Percentiles rank a stretch among this genome's conserved stretches.
Conservation (phyloP, 2,888 invertebrate genomes). For the Odontomyia ornata region DNA sequence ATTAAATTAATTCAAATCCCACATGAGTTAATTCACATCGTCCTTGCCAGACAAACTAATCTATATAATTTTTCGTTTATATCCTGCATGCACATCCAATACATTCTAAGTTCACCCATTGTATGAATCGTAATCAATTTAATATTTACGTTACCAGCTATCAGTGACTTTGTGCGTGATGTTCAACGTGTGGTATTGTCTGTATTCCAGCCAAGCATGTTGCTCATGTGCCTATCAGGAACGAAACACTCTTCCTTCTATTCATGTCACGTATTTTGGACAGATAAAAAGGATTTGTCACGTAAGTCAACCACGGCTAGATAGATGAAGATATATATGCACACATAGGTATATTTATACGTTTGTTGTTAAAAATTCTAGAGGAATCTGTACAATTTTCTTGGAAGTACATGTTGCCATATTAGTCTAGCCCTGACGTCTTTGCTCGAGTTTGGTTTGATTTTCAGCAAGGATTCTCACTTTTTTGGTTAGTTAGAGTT, state of each 20-base stretch:
- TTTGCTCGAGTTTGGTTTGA: too few relatives aligned
- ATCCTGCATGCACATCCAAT: neutral
- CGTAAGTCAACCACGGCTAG: conserved; percentile 28
- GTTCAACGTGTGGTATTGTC: neutral
- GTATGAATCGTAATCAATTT: conserved; percentile 8
- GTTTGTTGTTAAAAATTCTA: too few relatives aligned
- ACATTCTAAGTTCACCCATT: neutral
- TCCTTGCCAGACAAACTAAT: too few relatives aligned
- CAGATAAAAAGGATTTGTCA: conserved; percentile 43
- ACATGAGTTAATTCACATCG: too few relatives aligned
- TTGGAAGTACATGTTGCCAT: too few relatives aligned
- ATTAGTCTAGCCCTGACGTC: too few relatives aligned
- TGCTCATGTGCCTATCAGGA: neutral
- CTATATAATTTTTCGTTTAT: neutral
- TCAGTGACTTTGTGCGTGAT: conserved; percentile 18
- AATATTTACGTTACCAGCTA: neutral
- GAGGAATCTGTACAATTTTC: too few relatives aligned
- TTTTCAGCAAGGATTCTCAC: too few relatives aligned
- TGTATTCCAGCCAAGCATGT: neutral
- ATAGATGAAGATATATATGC: too few relatives aligned
- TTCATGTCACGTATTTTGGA: conserved; percentile 32
- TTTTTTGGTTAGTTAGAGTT: too few relatives aligned
- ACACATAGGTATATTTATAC: too few relatives aligned
- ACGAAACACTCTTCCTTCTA: neutral
- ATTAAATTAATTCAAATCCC: too few relatives aligned